phyloP scores from a whole-genome alignment of 2,113 vertebrate genomes.

The Ploceus nigricollis region DNA sequence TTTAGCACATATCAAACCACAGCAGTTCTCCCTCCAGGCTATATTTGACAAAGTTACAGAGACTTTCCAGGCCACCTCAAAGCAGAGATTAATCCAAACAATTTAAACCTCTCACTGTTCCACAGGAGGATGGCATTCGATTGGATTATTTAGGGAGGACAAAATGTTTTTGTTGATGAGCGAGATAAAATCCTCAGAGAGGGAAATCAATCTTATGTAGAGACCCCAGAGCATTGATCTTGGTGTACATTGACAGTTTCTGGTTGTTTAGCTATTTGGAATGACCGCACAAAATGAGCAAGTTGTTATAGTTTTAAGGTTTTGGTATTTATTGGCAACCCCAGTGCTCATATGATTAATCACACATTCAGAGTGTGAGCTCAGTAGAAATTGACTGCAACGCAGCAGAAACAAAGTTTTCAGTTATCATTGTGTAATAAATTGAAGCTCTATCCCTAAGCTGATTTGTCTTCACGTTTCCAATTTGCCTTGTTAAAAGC shows the following conservation, averaged over 20 bases:
- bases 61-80: slow-evolving; percentile 10
- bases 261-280: slow-evolving; percentile 81
- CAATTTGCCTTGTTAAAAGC: slow-evolving; percentile 79
- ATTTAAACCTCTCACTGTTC: slow-evolving; percentile 35
- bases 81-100: slow-evolving; percentile 42
- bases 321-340: slow-evolving; percentile 85
- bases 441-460: slow-evolving; percentile 75
- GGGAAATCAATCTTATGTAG: slow-evolving; percentile 83
- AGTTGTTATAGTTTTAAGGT: slow-evolving; percentile 78
- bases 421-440: slow-evolving; percentile 73
- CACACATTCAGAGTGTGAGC: slow-evolving; percentile 78
- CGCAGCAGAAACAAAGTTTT: slow-evolving; percentile 77
- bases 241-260: slow-evolving; percentile 79
- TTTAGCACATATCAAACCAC: slow-evolving; percentile 4
- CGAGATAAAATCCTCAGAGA: slow-evolving; percentile 83
- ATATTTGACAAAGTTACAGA: slow-evolving; percentile 19
- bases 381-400: slow-evolving; percentile 79
- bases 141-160: slow-evolving; percentile 85
- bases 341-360: slow-evolving; percentile 85
- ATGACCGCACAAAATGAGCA: slow-evolving; percentile 81
- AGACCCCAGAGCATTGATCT: slow-evolving; percentile 82
- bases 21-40: neutral
- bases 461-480: slow-evolving; percentile 75
- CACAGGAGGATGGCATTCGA: slow-evolving; percentile 70
- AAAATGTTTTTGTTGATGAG: slow-evolving; percentile 87